A percentile compares a stretch with the other conserved stretches of the same genome.
Conservation (phyloP, 2,888 invertebrate genomes). For the Dolichopus griseipennis region DNA sequence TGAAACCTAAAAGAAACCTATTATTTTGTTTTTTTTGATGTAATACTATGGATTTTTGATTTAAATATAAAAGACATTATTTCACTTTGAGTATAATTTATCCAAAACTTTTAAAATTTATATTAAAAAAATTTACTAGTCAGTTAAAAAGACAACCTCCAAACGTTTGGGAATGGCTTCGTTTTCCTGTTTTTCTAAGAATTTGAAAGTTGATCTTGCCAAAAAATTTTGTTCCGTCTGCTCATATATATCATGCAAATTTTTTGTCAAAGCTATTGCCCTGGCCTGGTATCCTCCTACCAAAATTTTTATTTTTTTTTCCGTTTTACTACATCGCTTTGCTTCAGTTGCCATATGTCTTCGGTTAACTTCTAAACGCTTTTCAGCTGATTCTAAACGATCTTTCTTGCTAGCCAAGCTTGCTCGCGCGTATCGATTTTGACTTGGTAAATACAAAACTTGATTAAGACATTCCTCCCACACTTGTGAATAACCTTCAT, state of each 20-base stretch:
- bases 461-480: conserved; percentile 96
- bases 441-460: conserved; percentile 83
- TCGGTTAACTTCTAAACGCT: conserved; percentile 84
- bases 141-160: conserved; percentile 53
- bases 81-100: neutral
- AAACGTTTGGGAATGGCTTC: conserved; percentile 83
- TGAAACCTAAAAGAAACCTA: neutral
- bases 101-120: neutral
- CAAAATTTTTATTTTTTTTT: conserved; percentile 93
- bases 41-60: conserved; percentile 6
- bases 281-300: conserved; percentile 81
- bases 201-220: conserved; percentile 84
- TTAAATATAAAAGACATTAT: neutral
- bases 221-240: conserved; percentile 84
- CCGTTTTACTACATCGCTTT: conserved; percentile 92
- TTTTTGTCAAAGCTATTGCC: conserved; percentile 79
- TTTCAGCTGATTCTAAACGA: conserved; percentile 85
- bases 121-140: conserved; percentile 1
- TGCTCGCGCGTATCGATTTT: conserved; percentile 87
- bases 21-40: conserved; percentile 12
- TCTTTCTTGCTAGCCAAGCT: conserved; percentile 95
- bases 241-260: conserved; percentile 75
- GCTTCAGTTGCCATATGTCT: conserved; percentile 95
- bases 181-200: conserved; percentile 80
- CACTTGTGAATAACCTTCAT: conserved; percentile 87